Base-by-base conservation (phyloP, 2,888 invertebrate species). In the Scelioninae gen. 2 region DNA sequence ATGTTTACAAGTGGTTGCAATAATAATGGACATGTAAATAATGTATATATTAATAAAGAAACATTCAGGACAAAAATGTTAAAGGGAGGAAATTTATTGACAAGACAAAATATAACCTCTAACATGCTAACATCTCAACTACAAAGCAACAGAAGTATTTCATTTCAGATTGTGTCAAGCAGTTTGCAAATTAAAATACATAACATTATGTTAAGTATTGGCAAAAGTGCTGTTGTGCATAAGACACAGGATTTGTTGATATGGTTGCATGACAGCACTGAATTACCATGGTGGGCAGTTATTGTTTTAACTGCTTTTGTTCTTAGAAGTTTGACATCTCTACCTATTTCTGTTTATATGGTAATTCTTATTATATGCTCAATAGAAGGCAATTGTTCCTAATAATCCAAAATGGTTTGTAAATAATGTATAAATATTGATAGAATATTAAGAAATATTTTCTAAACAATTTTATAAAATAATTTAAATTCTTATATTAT, bases 211-310 rank as follows among this genome's bases (percentile, higher is more conserved):
- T n/a, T 25, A 15, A 28, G 10, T 35, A 13, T 52, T 6, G 18
- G 5, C 33, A 18, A 64, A 19, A 53, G 31, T 35, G 4, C 0
- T 2, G 22, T 18, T 10, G 50, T 43, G 9, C 45, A 64, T 18
- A 7, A 1, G 1, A n/a, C 35, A 25, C 64, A 64, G 16, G 22
- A 64, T 41, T 64, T 25, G 15, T 25, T 64, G 6, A 45, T 64
- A 9, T 64, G 52, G 52, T 11, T 64, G 15, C 64, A 64, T 25
- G 45, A 43, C 33, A 45, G 2, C 18, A 45, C 19, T 13, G 35
- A 35, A 9, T 35, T 53, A 7, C 64, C 41, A 16, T 64, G 64
- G 64, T 64, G 64, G 64, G 53, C 13, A 45, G 53, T 45, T 15
- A 64, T 64, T 10, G 7, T 64, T 53, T 35, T 53, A 6, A 64